Evolutionary conservation across 2,888 invertebrate species (phyloP), one percentile per base, ranked within the genome.

Genomic region (Charanyca ferruginea): DNA sequence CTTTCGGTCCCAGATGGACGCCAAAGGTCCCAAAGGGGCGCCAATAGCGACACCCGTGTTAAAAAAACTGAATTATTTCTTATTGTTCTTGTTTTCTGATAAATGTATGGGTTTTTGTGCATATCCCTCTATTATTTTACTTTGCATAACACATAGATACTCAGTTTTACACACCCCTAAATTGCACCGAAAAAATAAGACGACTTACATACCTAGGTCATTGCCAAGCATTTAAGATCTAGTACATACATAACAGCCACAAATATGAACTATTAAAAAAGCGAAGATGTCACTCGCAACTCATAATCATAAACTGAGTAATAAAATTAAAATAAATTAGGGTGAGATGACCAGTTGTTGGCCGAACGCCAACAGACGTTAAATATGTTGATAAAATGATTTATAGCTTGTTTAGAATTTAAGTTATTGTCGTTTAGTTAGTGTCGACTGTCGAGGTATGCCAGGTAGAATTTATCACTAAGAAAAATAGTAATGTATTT

Each of bases 241-340:
- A 57, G 49, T 35, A 53, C 68, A 68, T 53, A 58, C 45, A 53
- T 42, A 58, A 51, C 58, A 48, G 16, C 61, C 42, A 59, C 52
- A 45, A 44, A 57, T 53, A 42, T 16, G 4, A 51, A 67, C 52
- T 68, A 73, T 57, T 53, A 67, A 78, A 75, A 79, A 68, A 73
- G 77, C 47, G 38, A 59, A 77, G 72, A 81, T 81, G 66, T 81
- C 81, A 54, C 77, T 79, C 58, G 13, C 67, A 61, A 63, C 57
- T 62, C 57, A 66, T 82, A 73, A 76, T 79, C 65, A 35, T 83
- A 74, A 83, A 79, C 22, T 23, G 49, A 60, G 57, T 54, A 66
- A 82, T 82, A 82, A 82, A 74, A 81, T 83, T 60, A 67, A 71
- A 77, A 76, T 83, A 73, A 83, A 80, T 83, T 74, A 74, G 32